Conservation (phyloP, 2,888 invertebrate genomes). For the Cyclophora albipunctata region DNA sequence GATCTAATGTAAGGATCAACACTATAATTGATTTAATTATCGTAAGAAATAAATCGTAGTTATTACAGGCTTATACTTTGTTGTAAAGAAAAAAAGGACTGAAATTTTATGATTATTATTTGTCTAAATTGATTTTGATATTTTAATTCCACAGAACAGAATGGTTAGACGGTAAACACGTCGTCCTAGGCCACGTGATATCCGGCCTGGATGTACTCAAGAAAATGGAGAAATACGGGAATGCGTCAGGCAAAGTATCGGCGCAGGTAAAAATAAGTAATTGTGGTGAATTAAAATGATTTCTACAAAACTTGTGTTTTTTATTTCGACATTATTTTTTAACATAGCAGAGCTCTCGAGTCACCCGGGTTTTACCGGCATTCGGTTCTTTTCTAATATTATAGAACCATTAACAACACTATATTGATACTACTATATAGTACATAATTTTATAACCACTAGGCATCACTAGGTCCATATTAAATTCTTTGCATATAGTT, state of each 20-base stretch:
- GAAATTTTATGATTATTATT: no score
- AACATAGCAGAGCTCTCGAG: no score
- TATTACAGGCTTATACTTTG: no score
- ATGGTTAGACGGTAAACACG: constrained; percentile 96
- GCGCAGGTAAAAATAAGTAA: constrained; percentile 87
- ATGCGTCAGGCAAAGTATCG: constrained; percentile 85
- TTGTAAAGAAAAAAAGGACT: no score
- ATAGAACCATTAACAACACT: background rate
- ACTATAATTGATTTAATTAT: no score
- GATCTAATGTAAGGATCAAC: no score
- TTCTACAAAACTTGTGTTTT: background rate
- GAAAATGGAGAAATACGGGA: constrained; percentile 92
- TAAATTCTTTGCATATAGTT: background rate
- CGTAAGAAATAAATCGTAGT: no score
- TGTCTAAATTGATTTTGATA: background rate
- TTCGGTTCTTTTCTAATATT: background rate
- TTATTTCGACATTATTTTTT: constrained; percentile 11
- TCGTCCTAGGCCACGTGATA: constrained; percentile 97
- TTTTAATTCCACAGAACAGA: constrained; percentile 76
- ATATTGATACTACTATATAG: no score
- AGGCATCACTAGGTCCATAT: no score
- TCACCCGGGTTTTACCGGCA: background rate
- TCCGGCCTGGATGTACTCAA: constrained; percentile 94
- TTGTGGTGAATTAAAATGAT: constrained; percentile 88
- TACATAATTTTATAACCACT: no score